Evolutionary conservation across 2,888 invertebrate genomes (phyloP).

Genomic region (Ophion ellenae): DNA sequence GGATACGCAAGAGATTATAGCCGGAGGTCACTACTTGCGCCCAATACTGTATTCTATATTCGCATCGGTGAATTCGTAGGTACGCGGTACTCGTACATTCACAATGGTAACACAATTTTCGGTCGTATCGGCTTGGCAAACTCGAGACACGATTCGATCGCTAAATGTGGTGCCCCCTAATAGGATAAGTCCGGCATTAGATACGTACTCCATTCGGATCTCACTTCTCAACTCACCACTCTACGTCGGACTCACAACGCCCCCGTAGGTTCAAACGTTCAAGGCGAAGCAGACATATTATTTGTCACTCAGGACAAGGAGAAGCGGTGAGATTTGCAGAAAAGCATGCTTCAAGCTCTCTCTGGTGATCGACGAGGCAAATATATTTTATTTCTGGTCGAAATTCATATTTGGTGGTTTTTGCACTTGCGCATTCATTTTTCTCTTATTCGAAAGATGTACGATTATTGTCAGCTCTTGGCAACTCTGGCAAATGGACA

Average conservation of each 20-base stretch:
- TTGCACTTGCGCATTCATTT: too few relatives aligned
- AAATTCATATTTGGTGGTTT: too few relatives aligned
- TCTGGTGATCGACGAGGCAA: too few relatives aligned
- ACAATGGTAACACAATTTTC: constrained; percentile 54
- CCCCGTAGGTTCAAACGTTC: background rate
- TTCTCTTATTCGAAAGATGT: too few relatives aligned
- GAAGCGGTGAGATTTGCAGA: too few relatives aligned
- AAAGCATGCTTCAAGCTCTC: too few relatives aligned
- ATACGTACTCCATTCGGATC: background rate
- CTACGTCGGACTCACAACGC: background rate
- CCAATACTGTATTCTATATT: constrained; percentile 43
- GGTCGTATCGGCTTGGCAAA: constrained; percentile 14
- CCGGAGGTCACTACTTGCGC: constrained; percentile 61
- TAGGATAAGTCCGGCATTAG: constrained; percentile 21
- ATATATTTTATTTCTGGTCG: too few relatives aligned
- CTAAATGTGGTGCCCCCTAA: constrained; percentile 30
- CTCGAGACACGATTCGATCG: constrained; percentile 30
- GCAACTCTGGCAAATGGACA: too few relatives aligned
- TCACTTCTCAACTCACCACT: constrained; percentile 7
- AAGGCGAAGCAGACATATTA: background rate
- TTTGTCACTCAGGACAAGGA: background rate
- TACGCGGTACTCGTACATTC: constrained; percentile 19
- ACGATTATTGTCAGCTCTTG: too few relatives aligned
- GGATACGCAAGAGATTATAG: constrained; percentile 64
- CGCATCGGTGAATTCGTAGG: constrained; percentile 30